Evolutionary conservation across 2,888 invertebrate genomes (phyloP), one percentile per base, ranked within the genome.

Genomic region (Clivina fossor): DNA sequence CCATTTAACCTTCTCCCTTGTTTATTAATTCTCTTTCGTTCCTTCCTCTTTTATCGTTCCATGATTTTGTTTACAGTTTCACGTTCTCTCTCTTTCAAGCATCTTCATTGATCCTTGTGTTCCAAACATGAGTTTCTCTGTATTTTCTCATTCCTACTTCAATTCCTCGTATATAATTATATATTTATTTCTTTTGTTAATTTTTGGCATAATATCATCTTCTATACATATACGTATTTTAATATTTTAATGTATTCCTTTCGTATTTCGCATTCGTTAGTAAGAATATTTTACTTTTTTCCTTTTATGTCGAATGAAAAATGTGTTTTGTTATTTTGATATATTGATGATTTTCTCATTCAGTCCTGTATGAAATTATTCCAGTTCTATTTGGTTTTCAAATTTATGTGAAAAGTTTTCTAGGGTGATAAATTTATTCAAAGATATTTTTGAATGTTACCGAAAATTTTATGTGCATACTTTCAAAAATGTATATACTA

Each of bases 381-480:
- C 48, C 18, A 48, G 22, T 48, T 48, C 37, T 48, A 48, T 51
- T 43, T 41, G 33, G 41, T 51, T 51, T 51, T 51, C 20, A 51
- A 41, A 51, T 51, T 51, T 51, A 51, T 51, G 51, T 20, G 51
- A 11, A 51, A 51, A 51, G 33, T 51, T 51, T 41, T 41, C 13
- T 50, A n/a, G n/a, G 41, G 5, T 19, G 40, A 51, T 30, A 43
- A 51, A 51, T 51, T 51, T 51, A 51, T 51, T 51, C 51, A 51
- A 40, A 13, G 41, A 41, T 30, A 33, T 15, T 24, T 30, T 33
- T 41, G 41, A 41, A 44, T 44, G 30, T 44, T 30, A 44, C 28
- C 44, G 30, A 44, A 44, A 44, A 44, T 44, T 30, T 44, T 44
- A 44, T 44, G n/a, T n/a, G 44, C 44, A 44, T 44, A 30, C 44